Evolutionary conservation across 2,888 invertebrate species (phyloP).

Genomic region (Bellardia bayeri): DNA sequence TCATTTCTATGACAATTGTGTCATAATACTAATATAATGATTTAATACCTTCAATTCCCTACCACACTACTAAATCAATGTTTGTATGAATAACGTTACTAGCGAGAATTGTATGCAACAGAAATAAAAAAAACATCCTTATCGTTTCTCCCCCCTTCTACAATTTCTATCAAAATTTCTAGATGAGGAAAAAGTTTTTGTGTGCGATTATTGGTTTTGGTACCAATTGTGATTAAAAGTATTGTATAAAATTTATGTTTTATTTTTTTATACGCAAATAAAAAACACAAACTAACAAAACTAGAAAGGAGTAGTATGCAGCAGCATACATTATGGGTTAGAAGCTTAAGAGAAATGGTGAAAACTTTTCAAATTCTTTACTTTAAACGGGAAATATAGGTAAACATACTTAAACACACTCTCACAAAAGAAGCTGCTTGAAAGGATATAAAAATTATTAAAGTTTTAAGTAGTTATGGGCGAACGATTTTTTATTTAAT

Average conservation of each 20-base stretch:
- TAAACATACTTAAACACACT: not conserved
- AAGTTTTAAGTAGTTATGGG: slow-evolving; percentile 70
- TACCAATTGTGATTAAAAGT: slow-evolving; percentile 73
- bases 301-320: not conserved
- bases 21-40: not conserved
- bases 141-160: slow-evolving; percentile 31
- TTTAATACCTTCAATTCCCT: slow-evolving; percentile 22
- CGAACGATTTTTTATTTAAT: slow-evolving; percentile 52
- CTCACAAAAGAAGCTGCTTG: not conserved
- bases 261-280: slow-evolving; percentile 29
- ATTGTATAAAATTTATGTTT: slow-evolving; percentile 72
- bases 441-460: slow-evolving; percentile 41
- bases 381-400: slow-evolving; percentile 20
- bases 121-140: slow-evolving; percentile 10
- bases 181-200: slow-evolving; percentile 69
- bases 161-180: slow-evolving; percentile 52
- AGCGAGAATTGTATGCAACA: slow-evolving; percentile 35
- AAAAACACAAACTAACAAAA: slow-evolving; percentile 37
- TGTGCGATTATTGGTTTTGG: slow-evolving; percentile 73
- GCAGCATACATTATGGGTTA: not conserved
- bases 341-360: slow-evolving; percentile 37
- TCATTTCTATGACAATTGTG: no score
- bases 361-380: slow-evolving; percentile 51
- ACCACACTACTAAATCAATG: slow-evolving; percentile 39
- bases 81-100: slow-evolving; percentile 49